Conservation (phyloP, 2,888 invertebrate genomes). For the Cantharis rufa region DNA sequence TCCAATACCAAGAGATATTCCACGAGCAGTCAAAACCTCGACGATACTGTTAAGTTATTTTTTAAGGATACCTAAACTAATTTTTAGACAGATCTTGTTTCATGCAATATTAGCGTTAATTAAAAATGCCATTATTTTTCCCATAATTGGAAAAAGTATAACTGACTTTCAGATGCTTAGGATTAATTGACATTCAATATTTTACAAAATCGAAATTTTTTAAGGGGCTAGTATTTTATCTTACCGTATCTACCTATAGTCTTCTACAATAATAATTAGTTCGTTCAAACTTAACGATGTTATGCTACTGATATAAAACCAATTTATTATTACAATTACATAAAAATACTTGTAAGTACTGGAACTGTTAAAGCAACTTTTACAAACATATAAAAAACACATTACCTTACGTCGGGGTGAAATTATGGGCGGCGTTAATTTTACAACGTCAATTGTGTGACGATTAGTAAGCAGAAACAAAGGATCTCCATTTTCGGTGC, state of each 20-base stretch:
- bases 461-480: slow-evolving; percentile 56
- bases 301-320: not conserved
- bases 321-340: not conserved
- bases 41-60: not conserved
- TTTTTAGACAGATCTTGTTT: not conserved
- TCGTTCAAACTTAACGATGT: not conserved
- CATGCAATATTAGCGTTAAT: not conserved
- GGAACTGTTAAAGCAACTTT: not conserved
- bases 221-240: not conserved
- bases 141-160: not conserved
- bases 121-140: not conserved
- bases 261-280: not conserved
- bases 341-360: not conserved
- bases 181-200: not conserved
- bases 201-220: not conserved
- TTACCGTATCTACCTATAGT: not conserved
- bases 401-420: slow-evolving; percentile 54
- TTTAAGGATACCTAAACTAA: not conserved
- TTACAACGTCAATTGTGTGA: slow-evolving; percentile 56
- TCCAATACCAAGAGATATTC: not conserved
- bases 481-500: slow-evolving; percentile 55
- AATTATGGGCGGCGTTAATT: slow-evolving; percentile 54
- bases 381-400: not conserved
- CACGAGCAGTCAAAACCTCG: not conserved
- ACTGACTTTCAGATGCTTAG: not conserved